Base-by-base conservation (phyloP, 2,797 vertebrate species). In the Lycodopsis pacificus region DNA sequence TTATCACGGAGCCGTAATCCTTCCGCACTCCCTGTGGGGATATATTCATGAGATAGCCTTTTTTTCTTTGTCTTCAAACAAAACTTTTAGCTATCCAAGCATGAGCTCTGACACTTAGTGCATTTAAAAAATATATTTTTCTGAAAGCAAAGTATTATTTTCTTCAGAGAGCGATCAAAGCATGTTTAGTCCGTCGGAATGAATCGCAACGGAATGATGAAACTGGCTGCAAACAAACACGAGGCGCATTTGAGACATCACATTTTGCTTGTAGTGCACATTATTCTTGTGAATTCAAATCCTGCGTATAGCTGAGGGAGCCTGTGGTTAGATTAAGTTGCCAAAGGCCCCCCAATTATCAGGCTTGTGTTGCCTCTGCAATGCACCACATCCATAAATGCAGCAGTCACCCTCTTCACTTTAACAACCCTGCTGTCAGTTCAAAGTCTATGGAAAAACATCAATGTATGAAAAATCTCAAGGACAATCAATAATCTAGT, bases 401-500 rank as follows among this genome's bases (percentile, higher is more conserved):
- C 85, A 85, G 66, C 68, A 74, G 81, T 83, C 78, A 51, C 59
- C 66, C 54, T 82, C 74, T 79, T 83, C 73, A 66, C 70, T 83
- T 84, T 76, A 80, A 86, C 82, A 78, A 76, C 72, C 64, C 69
- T 65, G 63, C 73, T 84, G 82, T 88, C 78, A 75, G 75, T 83
- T 87, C 74, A 80, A 67, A 77, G 75, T 80, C 73, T 64, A 72
- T 57, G 73, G 54, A 73, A 83, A 88, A 90, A 76, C 81, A 76
- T 81, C 63, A 75, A 27, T 67, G 54, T 87, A 74, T 87, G 69
- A 89, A 86, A 88, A 85, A 88, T 88, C 71, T 91, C 85, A 89
- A 92, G 85, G 90, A 88, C 85, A 73, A 91, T 93, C 90, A 89
- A 90, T 93, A 92, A 89, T 85, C 77, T 42, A 83, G 73, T 78